Conservation (phyloP, 2,797 vertebrate genomes). For the Helicolenus hilgendorfi region DNA sequence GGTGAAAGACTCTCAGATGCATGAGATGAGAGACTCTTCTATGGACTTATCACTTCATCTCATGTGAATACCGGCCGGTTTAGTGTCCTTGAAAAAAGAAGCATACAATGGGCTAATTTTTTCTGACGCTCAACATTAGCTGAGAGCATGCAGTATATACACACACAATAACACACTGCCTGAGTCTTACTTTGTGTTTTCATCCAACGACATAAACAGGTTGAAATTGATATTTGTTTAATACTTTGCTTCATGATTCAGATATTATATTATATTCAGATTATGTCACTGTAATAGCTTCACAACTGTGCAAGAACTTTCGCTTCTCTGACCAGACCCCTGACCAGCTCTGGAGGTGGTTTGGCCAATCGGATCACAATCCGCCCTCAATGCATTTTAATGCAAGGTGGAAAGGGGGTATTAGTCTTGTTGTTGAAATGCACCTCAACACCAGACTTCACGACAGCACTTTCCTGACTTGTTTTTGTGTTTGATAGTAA, state of each 20-base stretch:
- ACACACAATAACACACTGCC: neutral
- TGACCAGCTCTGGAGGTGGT: no score
- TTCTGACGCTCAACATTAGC: neutral
- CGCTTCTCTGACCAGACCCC: no score
- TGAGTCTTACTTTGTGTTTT: neutral
- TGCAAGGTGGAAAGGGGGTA: no score
- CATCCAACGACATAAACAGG: neutral
- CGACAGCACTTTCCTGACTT: neutral
- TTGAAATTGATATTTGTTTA: neutral
- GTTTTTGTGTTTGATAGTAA: constrained; percentile 1
- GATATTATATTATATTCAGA: no score
- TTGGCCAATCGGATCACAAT: no score
- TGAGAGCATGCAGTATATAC: neutral
- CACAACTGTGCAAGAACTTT: no score
- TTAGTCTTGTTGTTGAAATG: no score
- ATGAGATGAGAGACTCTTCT: no score
- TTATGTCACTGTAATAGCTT: no score
- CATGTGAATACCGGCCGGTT: neutral
- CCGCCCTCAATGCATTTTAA: no score
- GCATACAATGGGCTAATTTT: neutral
- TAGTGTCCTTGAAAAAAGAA: neutral
- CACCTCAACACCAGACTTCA: no score
- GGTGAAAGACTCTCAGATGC: neutral
- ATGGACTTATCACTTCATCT: no score
- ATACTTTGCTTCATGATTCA: neutral